Evolutionary conservation across 2,113 vertebrate species (phyloP), one percentile per base, ranked within the genome.

Genomic region (human): DNA sequence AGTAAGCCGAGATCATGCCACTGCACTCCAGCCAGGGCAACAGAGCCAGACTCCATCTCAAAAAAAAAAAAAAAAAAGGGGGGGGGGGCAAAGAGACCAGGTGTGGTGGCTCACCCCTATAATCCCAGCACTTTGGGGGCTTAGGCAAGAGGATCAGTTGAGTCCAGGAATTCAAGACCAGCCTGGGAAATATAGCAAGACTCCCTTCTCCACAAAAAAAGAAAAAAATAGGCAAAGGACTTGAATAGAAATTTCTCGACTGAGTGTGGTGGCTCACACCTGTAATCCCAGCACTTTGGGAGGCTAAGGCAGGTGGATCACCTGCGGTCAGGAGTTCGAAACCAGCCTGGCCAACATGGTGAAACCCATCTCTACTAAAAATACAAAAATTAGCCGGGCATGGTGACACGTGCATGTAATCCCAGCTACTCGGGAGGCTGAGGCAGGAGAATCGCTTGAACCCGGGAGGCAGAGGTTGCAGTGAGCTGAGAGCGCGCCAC

Each of bases 401-500:
- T 13, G 27, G 61, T 64, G 27, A 25, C 12, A 27, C 11, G 61
- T 27, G 4, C 61, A 25, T 64, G 27, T 64, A 30, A 13, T 2
- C 61, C 61, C 5, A 30, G 61, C 61, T 64, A 30, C 27, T 64
- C 12, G 27, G 61, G 11, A 64, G 11, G 59, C 2, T 64, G 25
- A 64, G 61, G 27, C 5, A 64, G 61, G 27, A 64, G 59, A 5
- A 64, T 30, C 11, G 0, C 59, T 30, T 64, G 27, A 64, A 64
- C 27, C 61, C 11, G 0, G 61, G 2, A 64, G 25, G 61, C 27
- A 64, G 61, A 64, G 27, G 27, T 30, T 64, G 61, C 61, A 64
- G 61, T 64, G 61, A 64, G 25, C 11, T 0, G 0, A 64, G 27
- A 64, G 13, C 6, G 5, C 5, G 2, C 25, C 59, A 30, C 11